Evolutionary conservation across 2,113 vertebrate species (phyloP).

Genomic region (Brienomyrus brachyistius): DNA sequence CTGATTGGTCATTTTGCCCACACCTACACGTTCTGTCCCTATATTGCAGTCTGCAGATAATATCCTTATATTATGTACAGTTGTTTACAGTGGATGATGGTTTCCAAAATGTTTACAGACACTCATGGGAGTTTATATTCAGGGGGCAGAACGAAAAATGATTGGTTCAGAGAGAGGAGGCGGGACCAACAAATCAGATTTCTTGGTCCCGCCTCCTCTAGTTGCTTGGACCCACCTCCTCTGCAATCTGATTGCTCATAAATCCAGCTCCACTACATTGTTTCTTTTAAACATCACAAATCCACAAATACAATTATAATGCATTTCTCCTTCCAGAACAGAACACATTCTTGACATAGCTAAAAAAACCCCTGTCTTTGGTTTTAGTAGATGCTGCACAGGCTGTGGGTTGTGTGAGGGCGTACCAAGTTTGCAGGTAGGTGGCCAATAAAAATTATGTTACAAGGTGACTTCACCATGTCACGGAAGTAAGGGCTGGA

Average conservation of each 20-base stretch:
- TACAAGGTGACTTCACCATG: neutral
- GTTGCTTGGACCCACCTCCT: neutral
- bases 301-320: neutral
- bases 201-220: neutral
- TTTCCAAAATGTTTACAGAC: neutral
- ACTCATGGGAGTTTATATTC: neutral
- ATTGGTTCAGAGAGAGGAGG: neutral
- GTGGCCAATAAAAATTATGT: neutral
- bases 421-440: neutral
- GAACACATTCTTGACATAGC: neutral
- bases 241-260: neutral
- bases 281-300: neutral
- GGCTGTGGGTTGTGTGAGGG: neutral
- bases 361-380: neutral
- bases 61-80: neutral
- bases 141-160: neutral
- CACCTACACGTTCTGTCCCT: neutral
- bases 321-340: neutral
- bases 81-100: neutral
- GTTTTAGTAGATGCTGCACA: neutral
- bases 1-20: neutral
- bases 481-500: neutral
- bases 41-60: neutral
- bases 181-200: neutral
- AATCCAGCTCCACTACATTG: neutral